Percentiles rank a stretch among this genome's conserved stretches.
Evolutionary conservation across 2,113 vertebrate species (phyloP).

Genomic region (Cololabis saira): DNA sequence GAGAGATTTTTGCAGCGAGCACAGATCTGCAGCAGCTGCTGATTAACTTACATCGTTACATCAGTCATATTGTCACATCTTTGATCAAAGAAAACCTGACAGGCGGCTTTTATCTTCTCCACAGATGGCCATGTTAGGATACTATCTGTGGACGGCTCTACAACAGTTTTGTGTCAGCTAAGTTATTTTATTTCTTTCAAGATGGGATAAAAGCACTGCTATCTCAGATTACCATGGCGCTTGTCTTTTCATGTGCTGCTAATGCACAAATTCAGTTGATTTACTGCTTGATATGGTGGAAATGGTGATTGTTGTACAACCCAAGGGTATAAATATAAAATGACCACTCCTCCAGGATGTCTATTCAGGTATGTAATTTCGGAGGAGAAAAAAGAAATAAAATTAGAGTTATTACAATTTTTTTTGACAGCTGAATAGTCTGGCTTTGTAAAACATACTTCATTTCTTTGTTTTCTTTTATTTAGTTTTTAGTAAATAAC

Average conservation of each 20-base stretch:
- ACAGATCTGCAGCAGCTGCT: neutral
- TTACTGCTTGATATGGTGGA: too few species aligned
- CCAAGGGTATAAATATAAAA: neutral
- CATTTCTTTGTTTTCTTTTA: neutral
- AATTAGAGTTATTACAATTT: neutral
- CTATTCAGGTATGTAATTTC: neutral
- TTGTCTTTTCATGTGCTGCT: neutral
- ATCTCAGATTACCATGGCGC: neutral
- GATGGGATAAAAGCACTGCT: neutral
- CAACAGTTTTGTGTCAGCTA: neutral
- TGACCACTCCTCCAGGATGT: neutral
- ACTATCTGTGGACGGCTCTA: neutral
- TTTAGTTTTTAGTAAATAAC: neutral
- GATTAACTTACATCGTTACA: neutral
- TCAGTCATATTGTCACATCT: constrained; percentile 3
- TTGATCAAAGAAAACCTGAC: neutral
- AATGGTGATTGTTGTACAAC: too few species aligned
- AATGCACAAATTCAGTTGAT: neutral
- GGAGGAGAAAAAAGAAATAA: neutral
- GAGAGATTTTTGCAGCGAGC: neutral
- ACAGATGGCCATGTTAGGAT: neutral
- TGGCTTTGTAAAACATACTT: neutral
- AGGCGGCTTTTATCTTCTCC: neutral
- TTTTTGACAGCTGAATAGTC: neutral
- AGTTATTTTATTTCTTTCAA: neutral